Evolutionary conservation across 2,888 invertebrate species (phyloP).

Genomic region (Xanthia togata): DNA sequence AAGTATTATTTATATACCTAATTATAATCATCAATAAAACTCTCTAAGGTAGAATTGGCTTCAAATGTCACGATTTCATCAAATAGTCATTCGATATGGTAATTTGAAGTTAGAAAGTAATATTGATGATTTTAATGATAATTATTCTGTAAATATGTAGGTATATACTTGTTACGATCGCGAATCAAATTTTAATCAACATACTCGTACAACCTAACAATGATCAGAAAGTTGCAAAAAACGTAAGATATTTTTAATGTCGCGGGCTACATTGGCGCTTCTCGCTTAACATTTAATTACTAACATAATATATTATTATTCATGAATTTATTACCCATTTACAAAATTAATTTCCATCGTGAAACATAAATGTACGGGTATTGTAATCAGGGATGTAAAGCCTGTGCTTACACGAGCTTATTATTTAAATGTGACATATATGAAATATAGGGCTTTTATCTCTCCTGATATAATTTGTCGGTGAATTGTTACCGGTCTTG

Average conservation of each 20-base stretch:
- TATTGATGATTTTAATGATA: too few relatives aligned
- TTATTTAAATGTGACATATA: constrained; percentile 66
- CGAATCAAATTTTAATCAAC: background rate
- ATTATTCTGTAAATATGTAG: too few relatives aligned
- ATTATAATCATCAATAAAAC: too few relatives aligned
- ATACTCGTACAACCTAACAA: background rate
- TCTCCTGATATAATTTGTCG: constrained; percentile 60
- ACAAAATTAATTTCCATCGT: constrained; percentile 61
- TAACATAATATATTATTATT: background rate
- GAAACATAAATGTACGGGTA: constrained; percentile 52
- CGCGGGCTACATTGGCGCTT: too few relatives aligned
- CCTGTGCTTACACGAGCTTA: constrained; percentile 57
- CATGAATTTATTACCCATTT: constrained; percentile 25
- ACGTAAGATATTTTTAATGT: too few relatives aligned
- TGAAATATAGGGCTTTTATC: constrained; percentile 65
- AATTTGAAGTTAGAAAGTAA: too few relatives aligned
- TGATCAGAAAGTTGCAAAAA: background rate
- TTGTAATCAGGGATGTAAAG: constrained; percentile 63
- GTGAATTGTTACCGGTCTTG: constrained; percentile 41
- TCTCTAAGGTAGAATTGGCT: too few relatives aligned
- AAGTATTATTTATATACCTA: too few relatives aligned
- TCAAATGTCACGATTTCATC: too few relatives aligned
- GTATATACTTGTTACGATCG: background rate
- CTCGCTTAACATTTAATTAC: background rate
- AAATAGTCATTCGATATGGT: too few relatives aligned